phyloP scores from a whole-genome alignment of 2,113 vertebrate species.

The Podarcis muralis region DNA sequence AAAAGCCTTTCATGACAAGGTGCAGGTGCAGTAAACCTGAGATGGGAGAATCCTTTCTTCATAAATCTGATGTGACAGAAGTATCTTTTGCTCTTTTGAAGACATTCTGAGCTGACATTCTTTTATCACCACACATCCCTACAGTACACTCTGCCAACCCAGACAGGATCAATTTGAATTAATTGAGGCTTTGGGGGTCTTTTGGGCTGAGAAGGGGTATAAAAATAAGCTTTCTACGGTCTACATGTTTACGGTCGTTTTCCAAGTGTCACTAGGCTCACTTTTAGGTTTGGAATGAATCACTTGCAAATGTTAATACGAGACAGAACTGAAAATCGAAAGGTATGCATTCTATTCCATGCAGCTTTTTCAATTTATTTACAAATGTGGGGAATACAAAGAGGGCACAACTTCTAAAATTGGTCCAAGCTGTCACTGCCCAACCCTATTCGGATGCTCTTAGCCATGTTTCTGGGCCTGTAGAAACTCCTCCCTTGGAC shows the following conservation, averaged over 20 bases:
- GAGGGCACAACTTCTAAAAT: neutral
- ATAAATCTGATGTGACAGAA: neutral
- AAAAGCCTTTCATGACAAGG: too few species aligned
- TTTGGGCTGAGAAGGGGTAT: neutral
- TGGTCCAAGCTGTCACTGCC: neutral
- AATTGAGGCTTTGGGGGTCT: neutral
- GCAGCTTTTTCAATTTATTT: neutral
- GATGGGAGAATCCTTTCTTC: neutral
- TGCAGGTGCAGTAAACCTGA: neutral
- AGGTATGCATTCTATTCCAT: neutral
- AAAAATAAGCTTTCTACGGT: neutral
- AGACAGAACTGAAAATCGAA: neutral
- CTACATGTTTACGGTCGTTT: neutral
- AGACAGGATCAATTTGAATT: neutral
- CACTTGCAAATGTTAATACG: neutral
- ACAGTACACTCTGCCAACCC: neutral
- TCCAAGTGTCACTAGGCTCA: neutral
- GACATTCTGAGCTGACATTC: neutral
- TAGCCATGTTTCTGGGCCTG: neutral
- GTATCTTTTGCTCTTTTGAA: neutral
- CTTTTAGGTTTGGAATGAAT: neutral
- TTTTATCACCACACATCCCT: neutral
- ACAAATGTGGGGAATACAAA: neutral
- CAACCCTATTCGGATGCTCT: neutral
- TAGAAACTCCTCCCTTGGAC: neutral